A percentile compares a stretch with the other conserved stretches of the same genome.
These are phyloP conservation scores for Hyles vespertilio DNA, from an alignment of 1,140 invertebrate genomes.

Conservation along the genomic window DNA sequence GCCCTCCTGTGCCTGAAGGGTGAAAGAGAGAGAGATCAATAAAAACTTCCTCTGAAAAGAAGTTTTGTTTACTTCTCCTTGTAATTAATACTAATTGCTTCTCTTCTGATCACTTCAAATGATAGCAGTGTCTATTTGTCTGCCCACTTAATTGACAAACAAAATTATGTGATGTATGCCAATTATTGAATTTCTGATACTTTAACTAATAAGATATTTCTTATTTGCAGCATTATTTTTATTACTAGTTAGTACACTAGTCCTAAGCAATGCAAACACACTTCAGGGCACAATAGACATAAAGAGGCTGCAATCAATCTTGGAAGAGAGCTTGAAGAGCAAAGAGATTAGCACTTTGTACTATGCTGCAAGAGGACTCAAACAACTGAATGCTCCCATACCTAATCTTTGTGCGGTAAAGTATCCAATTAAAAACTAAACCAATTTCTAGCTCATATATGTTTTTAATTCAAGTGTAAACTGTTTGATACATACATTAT, in stretches of 20 bases:
- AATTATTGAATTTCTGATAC: conserved; percentile 3
- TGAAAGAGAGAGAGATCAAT: too few species aligned
- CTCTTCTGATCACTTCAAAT: too few species aligned
- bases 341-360: conserved; percentile 60
- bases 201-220: not conserved
- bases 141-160: too few species aligned
- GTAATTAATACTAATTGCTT: too few species aligned
- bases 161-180: too few species aligned
- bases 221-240: conserved; percentile 48
- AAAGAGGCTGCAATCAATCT: conserved; percentile 56
- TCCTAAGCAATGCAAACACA: conserved; percentile 51
- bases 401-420: conserved; percentile 67
- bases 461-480: too few species aligned
- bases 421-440: conserved; percentile 3
- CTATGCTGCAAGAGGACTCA: conserved; percentile 62
- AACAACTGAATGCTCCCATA: conserved; percentile 53
- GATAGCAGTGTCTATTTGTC: too few species aligned
- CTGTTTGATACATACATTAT: too few species aligned
- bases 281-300: conserved; percentile 65
- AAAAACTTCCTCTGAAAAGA: too few species aligned
- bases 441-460: too few species aligned
- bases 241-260: conserved; percentile 41
- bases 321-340: conserved; percentile 59
- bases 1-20: too few species aligned
- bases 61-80: too few species aligned